Evolutionary conservation across 2,888 invertebrate species (phyloP).

Genomic region (Kuschelorhynchus macadamiae): DNA sequence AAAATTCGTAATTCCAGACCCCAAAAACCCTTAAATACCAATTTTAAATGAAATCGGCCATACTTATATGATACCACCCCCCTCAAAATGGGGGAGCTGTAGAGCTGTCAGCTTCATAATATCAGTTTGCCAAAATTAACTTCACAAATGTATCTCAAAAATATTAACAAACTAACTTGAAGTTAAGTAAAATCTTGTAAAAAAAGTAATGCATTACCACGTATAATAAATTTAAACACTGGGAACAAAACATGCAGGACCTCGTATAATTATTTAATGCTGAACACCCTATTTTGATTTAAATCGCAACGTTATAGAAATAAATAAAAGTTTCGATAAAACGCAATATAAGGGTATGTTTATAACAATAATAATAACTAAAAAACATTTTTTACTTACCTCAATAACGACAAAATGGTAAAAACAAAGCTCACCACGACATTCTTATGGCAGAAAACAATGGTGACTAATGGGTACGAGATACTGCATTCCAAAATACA

Average conservation of each 20-base stretch:
- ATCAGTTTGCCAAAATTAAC: no score
- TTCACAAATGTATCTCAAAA: no score
- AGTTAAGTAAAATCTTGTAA: neutral
- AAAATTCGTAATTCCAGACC: no score
- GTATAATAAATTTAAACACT: neutral
- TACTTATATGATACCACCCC: no score
- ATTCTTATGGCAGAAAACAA: conserved; percentile 11
- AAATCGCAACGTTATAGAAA: conserved; percentile 2
- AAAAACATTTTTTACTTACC: neutral
- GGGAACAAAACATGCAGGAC: conserved; percentile 2
- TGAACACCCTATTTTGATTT: neutral
- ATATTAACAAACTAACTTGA: no score
- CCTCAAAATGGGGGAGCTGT: no score
- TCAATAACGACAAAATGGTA: conserved; percentile 2
- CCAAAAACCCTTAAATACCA: no score
- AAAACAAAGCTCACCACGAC: conserved; percentile 3
- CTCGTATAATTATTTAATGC: conserved; percentile 1
- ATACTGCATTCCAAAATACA: no score
- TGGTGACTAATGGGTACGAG: neutral
- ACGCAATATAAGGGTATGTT: conserved; percentile 8
- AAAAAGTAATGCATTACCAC: conserved; percentile 2
- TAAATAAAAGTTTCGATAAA: neutral
- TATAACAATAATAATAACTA: conserved; percentile 3
- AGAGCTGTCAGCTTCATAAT: no score
- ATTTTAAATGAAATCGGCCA: no score